phyloP scores from a whole-genome alignment of 2,797 vertebrate species.

The Periophthalmus magnuspinnatus region DNA sequence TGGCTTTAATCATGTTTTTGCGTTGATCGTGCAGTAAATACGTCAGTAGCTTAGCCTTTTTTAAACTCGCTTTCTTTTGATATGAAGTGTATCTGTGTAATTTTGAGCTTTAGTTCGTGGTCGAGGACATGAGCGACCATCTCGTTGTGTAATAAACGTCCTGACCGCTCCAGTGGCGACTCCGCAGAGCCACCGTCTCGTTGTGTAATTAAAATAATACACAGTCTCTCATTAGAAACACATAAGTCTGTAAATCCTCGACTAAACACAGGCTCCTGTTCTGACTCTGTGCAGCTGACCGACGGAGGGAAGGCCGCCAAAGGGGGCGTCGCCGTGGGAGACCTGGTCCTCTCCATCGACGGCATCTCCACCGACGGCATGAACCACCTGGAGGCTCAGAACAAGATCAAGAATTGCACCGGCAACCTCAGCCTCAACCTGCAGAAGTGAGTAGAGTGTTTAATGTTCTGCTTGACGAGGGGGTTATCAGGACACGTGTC shows the following conservation, averaged over 20 bases:
- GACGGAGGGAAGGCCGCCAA: conserved; percentile 90
- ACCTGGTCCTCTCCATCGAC: conserved; percentile 91
- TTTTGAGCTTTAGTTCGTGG: neutral
- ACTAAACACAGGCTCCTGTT: conserved; percentile 37
- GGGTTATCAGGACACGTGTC: too few species aligned
- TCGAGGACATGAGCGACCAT: neutral
- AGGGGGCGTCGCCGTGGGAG: conserved; percentile 87
- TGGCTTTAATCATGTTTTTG: too few species aligned
- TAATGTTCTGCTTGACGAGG: neutral
- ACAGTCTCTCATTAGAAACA: conserved; percentile 42
- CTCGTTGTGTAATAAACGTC: conserved; percentile 24
- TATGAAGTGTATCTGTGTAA: neutral
- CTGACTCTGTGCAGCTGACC: conserved; percentile 79
- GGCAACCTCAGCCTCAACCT: conserved; percentile 90
- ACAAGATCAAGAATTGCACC: conserved; percentile 94
- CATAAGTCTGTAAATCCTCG: conserved; percentile 36
- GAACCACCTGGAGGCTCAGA: conserved; percentile 98
- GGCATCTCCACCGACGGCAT: conserved; percentile 90
- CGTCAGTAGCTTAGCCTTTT: neutral
- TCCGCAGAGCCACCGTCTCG: conserved; percentile 27
- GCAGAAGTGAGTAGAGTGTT: conserved; percentile 78
- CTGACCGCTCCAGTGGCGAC: conserved; percentile 27
- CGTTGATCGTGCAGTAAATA: too few species aligned
- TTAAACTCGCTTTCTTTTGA: neutral
- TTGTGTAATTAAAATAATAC: conserved; percentile 29